phyloP scores from a whole-genome alignment of 2,113 vertebrate genomes.

The Periophthalmodon schlosseri region DNA sequence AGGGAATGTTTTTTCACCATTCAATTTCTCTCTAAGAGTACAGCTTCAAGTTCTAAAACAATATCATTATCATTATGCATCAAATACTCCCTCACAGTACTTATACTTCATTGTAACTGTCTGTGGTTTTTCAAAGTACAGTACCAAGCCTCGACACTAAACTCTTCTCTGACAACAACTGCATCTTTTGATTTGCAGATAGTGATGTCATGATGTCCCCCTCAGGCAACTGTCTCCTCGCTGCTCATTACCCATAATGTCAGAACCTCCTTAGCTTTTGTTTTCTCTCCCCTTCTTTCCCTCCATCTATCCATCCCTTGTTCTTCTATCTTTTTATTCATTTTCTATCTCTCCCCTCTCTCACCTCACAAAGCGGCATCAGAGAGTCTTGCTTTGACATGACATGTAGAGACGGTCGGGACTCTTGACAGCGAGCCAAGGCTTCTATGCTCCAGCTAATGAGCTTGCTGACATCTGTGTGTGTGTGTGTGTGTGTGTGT shows the following conservation, averaged over 20 bases:
- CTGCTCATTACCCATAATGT: slow-evolving; percentile 77
- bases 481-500: slow-evolving; percentile 35
- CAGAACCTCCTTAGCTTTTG: slow-evolving; percentile 72
- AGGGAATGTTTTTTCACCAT: no score
- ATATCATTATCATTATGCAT: neutral
- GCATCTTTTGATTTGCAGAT: slow-evolving; percentile 62
- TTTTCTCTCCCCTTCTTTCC: slow-evolving; percentile 26
- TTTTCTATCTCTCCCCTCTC: slow-evolving; percentile 28
- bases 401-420: slow-evolving; percentile 68
- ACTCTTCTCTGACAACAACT: slow-evolving; percentile 46
- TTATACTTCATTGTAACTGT: slow-evolving; percentile 17
- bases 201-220: slow-evolving; percentile 75
- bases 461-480: slow-evolving; percentile 73
- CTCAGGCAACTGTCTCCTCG: slow-evolving; percentile 59
- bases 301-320: slow-evolving; percentile 32
- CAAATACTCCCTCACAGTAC: neutral
- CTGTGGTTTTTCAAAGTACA: slow-evolving; percentile 35
- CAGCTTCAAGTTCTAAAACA: neutral
- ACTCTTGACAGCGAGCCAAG: slow-evolving; percentile 66
- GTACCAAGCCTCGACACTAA: slow-evolving; percentile 40
- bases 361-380: slow-evolving; percentile 72
- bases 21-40: neutral
- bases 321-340: slow-evolving; percentile 41
- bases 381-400: slow-evolving; percentile 69
- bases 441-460: slow-evolving; percentile 71